phyloP scores from a whole-genome alignment of 2,797 vertebrate genomes.

The Enteromius afrohamiltoni region DNA sequence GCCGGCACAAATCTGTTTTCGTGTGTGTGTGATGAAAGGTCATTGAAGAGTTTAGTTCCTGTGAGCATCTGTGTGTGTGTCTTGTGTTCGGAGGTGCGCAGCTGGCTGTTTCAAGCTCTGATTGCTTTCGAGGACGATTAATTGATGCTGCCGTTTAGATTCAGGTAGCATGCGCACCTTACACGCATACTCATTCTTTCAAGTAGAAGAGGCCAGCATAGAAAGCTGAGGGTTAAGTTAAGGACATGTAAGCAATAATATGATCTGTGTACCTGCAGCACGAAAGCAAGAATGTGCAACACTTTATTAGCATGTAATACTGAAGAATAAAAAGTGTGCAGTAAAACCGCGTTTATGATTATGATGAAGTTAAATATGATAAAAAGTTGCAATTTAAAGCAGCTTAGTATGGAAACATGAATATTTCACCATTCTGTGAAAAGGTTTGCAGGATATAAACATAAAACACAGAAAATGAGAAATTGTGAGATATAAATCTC shows the following conservation, averaged over 20 bases:
- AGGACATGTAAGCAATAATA: background rate
- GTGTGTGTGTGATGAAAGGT: slow-evolving; percentile 29
- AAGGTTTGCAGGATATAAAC: too few relatives aligned
- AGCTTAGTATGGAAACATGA: background rate
- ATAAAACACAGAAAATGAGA: too few relatives aligned
- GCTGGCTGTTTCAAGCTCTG: slow-evolving; percentile 73
- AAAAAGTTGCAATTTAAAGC: background rate
- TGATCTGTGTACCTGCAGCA: background rate
- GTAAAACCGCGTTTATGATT: background rate
- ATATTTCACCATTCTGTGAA: too few relatives aligned
- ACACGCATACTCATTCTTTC: slow-evolving; percentile 7
- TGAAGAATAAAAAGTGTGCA: background rate
- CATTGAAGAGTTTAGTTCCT: slow-evolving; percentile 25
- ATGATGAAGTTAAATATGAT: background rate
- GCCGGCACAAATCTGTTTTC: background rate
- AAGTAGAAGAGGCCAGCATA: background rate
- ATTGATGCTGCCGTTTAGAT: slow-evolving; percentile 73
- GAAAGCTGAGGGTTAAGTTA: background rate
- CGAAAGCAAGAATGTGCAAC: background rate
- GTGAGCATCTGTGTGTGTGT: slow-evolving; percentile 59
- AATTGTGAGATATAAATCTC: too few relatives aligned
- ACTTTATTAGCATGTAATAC: background rate
- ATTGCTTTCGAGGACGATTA: slow-evolving; percentile 74
- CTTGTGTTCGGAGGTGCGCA: slow-evolving; percentile 74
- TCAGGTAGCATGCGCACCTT: slow-evolving; percentile 45